Base-by-base conservation (phyloP, 2,888 invertebrate genomes). In the Trilocha varians region DNA sequence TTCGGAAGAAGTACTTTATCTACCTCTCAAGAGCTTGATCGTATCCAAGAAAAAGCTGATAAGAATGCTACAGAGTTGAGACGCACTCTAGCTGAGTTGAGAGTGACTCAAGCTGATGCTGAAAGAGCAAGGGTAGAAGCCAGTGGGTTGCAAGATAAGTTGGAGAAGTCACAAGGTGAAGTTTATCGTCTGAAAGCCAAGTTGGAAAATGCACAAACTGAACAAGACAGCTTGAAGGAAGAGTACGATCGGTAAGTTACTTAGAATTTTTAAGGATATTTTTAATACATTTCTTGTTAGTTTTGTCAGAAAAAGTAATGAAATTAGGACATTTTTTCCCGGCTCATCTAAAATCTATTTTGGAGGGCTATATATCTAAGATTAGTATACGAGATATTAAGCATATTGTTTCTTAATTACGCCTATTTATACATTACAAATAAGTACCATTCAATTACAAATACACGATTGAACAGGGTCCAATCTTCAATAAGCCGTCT, bases 141-240 rank as follows among this genome's bases (percentile, higher is more conserved):
- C 0, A 90, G 93, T 38, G 93, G 91, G 13, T 85, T 96, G 44
- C 97, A 97, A 71, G 97, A 97, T 65, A 97, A 97, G 84, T 80
- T 97, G 48, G 97, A 97, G 72, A 96, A 96, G 83, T 95, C 95
- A 42, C 97, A 97, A 78, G 97, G 97, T 47, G 97, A 97, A 78
- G 96, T 97, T 32, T 97, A 97, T 69, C 91, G 97, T 74, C 88
- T 97, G 57, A 97, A 97, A 77, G 97, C 97, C 34, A 93, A 96
- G 69, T 87, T 97, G 64, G 97, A 97, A 87, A 97, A 97, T 87
- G 96, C 96, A 74, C 96, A 96, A 87, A 94, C 94, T 46, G 97
- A 97, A 80, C 95, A 96, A 69, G 96, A 96, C 67, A 96, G 95
- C 69, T 87, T 97, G 55, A 93, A 95, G 50, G 96, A 97, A 70